phyloP scores from a whole-genome alignment of 1,140 invertebrate species.

The Portunus trituberculatus region DNA sequence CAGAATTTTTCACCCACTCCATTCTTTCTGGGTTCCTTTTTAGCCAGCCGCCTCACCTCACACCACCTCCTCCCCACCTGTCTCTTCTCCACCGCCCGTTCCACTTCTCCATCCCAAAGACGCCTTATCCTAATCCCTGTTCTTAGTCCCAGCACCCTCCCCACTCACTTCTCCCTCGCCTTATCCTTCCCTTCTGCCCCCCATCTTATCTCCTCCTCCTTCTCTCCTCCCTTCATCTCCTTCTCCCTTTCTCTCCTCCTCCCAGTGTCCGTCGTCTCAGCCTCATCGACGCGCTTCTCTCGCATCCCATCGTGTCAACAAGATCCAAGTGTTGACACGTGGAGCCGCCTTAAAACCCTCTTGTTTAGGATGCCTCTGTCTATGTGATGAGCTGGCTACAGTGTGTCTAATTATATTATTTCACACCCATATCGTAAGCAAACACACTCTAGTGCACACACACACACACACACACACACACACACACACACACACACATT shows the following conservation, averaged over 20 bases:
- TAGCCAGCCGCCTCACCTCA: too few relatives aligned
- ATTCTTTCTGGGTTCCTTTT: too few relatives aligned
- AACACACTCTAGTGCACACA: not conserved
- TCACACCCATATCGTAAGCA: not conserved
- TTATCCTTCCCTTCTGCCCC: too few relatives aligned
- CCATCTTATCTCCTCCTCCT: too few relatives aligned
- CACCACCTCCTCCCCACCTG: too few relatives aligned
- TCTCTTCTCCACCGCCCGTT: not conserved
- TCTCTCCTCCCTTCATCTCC: not conserved
- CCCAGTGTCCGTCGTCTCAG: too few relatives aligned
- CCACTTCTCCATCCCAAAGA: not conserved
- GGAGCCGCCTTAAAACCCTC: not conserved
- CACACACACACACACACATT: too few relatives aligned
- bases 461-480: not conserved
- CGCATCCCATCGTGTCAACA: not conserved
- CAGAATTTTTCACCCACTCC: too few relatives aligned
- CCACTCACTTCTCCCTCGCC: not conserved
- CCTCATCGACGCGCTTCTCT: not conserved
- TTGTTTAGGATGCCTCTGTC: not conserved
- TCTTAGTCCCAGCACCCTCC: not conserved
- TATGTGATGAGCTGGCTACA: not conserved
- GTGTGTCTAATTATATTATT: not conserved
- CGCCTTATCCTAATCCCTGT: not conserved
- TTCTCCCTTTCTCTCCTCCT: not conserved
- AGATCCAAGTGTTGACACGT: not conserved